These are phyloP conservation scores for Entomobrya proxima DNA, from an alignment of 2,888 invertebrate genomes.

Conservation along the genomic window DNA sequence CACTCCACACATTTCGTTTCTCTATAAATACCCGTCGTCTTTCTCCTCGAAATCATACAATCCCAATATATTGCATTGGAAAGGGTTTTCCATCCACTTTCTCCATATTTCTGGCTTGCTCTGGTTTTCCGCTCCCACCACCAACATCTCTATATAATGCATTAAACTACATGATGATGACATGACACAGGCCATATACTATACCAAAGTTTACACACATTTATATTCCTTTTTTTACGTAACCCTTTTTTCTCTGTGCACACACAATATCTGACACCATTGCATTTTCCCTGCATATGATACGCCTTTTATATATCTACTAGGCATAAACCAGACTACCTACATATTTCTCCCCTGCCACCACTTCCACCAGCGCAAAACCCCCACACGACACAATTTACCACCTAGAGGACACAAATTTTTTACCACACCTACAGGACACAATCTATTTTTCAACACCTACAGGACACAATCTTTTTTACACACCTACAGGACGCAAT, in stretches of 20 bases:
- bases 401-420: no score
- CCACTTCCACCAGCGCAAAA: no score
- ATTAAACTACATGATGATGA: not conserved
- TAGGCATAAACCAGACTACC: not conserved
- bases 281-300: not conserved
- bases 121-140: conserved; percentile 20
- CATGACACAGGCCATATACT: not conserved
- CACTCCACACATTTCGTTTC: no score
- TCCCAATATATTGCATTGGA: no score
- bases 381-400: no score
- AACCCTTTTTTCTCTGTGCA: not conserved
- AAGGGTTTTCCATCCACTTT: no score
- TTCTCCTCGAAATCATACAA: no score
- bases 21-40: no score
- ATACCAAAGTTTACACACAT: not conserved
- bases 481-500: no score
- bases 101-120: not conserved
- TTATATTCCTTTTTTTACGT: not conserved
- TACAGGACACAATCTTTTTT: no score
- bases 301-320: not conserved
- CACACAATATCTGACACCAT: conserved; percentile 11
- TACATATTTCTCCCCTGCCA: not conserved
- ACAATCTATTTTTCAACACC: no score
- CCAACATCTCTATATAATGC: conserved; percentile 16
- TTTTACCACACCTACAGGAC: no score